Base-by-base conservation (phyloP, 2,888 invertebrate species). In the Macrostomum cliftonense region DNA sequence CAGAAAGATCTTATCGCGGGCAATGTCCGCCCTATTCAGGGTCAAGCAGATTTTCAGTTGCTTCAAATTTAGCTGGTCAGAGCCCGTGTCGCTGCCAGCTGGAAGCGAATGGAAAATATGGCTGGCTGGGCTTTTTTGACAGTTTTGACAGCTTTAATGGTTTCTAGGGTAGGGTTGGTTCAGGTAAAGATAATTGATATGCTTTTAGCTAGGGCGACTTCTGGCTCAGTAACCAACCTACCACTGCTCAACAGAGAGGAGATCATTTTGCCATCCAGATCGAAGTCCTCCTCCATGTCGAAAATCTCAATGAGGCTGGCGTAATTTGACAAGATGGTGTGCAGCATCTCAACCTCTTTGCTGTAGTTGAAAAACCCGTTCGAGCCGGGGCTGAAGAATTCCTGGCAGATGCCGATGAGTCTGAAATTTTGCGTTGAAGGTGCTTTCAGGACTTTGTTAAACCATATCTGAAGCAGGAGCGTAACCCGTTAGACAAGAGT, bases 21-120 rank as follows among this genome's bases (percentile, higher is more conserved):
- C 70, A 9, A 71, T 62, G 55, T 71, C 71, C 47, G 68, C 64
- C 53, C 70, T 57, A 59, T 71, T 68, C 68, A 70, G 70, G 20
- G 66, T 65, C 14, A 71, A 54, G 9, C 69, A 68, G 17, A 71
- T 58, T 48, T 61, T 60, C 46, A 71, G 52, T 59, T 71, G 70
- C 47, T 68, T 63, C 56, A 65, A 53, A 37, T 52, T 52, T 7
- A 52, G 38, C 21, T 52, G 52, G 12, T 52, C 52, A 28, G 19
- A n/a, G 12, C 21, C 16, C 4, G 45, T 28, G 40, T 52, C 42
- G 13, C 49, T 37, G n/a, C 45, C 51, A 5, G 51, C 50, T 42
- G 28, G 9, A 28, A 28, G n/a, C n/a, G n/a, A n/a, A n/a, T n/a
- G n/a, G n/a, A n/a, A n/a, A n/a, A n/a, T n/a, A n/a, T n/a, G n/a